These are phyloP conservation scores for Meriones psammophilus DNA, from an alignment of 2,797 vertebrate species.

Conservation along the genomic window DNA sequence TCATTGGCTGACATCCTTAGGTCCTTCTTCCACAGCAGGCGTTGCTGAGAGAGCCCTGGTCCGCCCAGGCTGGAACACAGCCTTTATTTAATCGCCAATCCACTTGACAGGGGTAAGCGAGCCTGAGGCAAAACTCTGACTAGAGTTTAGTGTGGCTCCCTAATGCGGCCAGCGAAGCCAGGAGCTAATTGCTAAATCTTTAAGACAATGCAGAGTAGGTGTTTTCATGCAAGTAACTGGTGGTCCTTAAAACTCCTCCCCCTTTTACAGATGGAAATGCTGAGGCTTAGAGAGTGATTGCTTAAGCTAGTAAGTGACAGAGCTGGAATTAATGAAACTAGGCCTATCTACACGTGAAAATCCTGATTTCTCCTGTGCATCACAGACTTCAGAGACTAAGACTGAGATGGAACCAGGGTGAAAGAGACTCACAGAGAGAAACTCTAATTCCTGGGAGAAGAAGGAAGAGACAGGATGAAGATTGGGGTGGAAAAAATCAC, in stretches of 20 bases:
- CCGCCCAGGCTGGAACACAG: neutral
- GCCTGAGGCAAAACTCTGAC: neutral
- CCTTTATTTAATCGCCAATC: neutral
- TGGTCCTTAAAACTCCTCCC: neutral
- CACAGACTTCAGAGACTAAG: neutral
- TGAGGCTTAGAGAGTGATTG: neutral
- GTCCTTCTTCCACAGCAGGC: neutral
- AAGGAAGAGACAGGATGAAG: neutral
- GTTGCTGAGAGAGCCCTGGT: neutral
- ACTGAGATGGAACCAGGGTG: neutral
- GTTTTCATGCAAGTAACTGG: neutral
- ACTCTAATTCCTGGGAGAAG: neutral
- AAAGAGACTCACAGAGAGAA: neutral
- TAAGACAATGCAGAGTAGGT: neutral
- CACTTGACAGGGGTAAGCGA: neutral
- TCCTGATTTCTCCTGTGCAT: neutral
- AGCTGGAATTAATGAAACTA: neutral
- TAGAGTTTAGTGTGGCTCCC: neutral
- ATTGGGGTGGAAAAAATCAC: neutral
- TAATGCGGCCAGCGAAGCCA: neutral
- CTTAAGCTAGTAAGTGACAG: neutral
- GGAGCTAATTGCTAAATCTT: neutral
- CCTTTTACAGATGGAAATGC: neutral
- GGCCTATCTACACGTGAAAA: neutral
- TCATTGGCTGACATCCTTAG: rapidly evolving